phyloP scores from a whole-genome alignment of 1,140 invertebrate species.

The Brachionus sp. region DNA sequence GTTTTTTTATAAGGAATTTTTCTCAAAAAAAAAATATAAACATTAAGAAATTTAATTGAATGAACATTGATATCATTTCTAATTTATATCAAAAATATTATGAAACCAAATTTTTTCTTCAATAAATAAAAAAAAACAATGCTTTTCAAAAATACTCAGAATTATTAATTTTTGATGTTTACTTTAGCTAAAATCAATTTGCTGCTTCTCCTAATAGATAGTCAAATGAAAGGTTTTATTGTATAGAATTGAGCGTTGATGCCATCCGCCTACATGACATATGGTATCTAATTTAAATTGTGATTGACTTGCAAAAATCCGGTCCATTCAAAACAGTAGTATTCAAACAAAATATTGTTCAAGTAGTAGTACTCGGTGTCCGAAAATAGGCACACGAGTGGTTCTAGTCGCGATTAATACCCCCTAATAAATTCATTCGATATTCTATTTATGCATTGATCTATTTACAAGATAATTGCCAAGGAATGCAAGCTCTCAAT shows the following conservation, averaged over 20 bases:
- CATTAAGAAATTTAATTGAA: slow-evolving; percentile 1
- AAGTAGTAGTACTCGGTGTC: background rate
- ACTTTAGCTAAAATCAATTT: background rate
- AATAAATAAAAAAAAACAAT: slow-evolving; percentile 4
- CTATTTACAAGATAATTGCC: background rate
- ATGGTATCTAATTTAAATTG: slow-evolving; percentile 4
- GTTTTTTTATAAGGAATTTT: background rate
- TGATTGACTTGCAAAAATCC: background rate
- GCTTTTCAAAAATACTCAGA: background rate
- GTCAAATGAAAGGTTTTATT: background rate
- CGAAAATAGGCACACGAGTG: background rate
- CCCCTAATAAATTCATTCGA: background rate
- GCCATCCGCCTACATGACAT: background rate
- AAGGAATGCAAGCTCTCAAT: background rate
- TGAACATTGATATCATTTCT: slow-evolving; percentile 3
- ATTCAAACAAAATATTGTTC: background rate
- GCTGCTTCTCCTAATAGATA: background rate
- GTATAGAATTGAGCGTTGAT: background rate
- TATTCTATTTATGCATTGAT: background rate
- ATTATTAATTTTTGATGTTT: slow-evolving; percentile 12
- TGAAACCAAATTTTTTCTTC: background rate
- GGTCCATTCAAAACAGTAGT: background rate
- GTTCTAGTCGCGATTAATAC: background rate
- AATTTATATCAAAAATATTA: slow-evolving; percentile 13
- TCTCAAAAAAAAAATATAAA: background rate